These are phyloP conservation scores for Drosophila buzzatii DNA, from an alignment of 2,888 invertebrate species.

Conservation along the genomic window DNA sequence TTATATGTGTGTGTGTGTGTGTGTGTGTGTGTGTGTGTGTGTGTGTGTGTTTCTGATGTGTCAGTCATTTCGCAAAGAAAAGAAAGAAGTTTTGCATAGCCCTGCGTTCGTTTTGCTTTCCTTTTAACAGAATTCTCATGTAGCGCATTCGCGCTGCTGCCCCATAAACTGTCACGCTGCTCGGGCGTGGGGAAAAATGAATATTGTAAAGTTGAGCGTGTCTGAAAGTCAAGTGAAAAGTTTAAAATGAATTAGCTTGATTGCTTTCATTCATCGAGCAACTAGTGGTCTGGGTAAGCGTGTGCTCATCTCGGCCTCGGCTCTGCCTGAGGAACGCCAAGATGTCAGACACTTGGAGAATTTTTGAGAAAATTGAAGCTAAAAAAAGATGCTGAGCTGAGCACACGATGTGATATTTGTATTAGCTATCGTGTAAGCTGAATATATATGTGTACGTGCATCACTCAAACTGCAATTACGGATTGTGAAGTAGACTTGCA, in stretches of 20 bases:
- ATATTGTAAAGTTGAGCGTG: slow-evolving; percentile 43
- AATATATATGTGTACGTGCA: slow-evolving; percentile 14
- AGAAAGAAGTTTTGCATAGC: slow-evolving; percentile 6
- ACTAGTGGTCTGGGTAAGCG: slow-evolving; percentile 25
- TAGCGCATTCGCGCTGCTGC: slow-evolving; percentile 30
- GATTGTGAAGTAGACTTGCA: slow-evolving; percentile 43
- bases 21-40: slow-evolving; percentile 11
- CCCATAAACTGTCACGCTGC: slow-evolving; percentile 36
- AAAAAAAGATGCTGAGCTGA: slow-evolving; percentile 8
- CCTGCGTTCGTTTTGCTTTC: slow-evolving; percentile 3
- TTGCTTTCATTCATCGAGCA: slow-evolving; percentile 43
- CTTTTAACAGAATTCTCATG: slow-evolving; percentile 47
- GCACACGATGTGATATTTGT: slow-evolving; percentile 20
- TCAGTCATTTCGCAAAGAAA: slow-evolving; percentile 17
- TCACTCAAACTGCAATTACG: slow-evolving; percentile 64
- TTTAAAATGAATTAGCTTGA: slow-evolving; percentile 64
- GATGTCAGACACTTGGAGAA: slow-evolving; percentile 3
- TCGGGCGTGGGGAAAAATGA: slow-evolving; percentile 31
- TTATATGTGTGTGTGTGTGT: slow-evolving; percentile 14
- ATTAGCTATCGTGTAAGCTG: slow-evolving; percentile 18
- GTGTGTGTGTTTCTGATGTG: slow-evolving; percentile 22
- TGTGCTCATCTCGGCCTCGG: slow-evolving; percentile 10
- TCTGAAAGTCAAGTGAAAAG: slow-evolving; percentile 52
- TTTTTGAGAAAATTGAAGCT: slow-evolving; percentile 14
- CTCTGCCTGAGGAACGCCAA: neutral